Conservation (phyloP, 1,140 invertebrate species). For the Octopus sinensis region DNA sequence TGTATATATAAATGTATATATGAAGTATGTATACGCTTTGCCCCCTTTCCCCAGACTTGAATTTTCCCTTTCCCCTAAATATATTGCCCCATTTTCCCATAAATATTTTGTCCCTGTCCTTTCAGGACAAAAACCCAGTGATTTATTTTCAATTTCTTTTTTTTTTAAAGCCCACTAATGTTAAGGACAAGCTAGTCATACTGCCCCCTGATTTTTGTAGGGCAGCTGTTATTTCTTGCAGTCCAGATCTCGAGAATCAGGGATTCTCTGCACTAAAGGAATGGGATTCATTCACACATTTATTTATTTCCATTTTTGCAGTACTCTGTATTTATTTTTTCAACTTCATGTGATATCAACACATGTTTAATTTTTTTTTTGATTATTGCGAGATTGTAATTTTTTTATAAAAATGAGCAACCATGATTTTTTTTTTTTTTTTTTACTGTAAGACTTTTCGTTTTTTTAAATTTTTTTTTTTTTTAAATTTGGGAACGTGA, state of each 20-base stretch:
- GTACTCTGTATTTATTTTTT: constrained; percentile 15
- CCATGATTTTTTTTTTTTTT: constrained; percentile 11
- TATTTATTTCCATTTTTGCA: constrained; percentile 16
- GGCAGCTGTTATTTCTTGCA: constrained; percentile 5
- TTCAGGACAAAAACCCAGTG: neutral
- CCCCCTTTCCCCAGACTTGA: too few species aligned
- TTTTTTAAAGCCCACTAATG: neutral
- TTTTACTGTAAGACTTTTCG: neutral
- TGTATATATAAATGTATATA: constrained; percentile 10
- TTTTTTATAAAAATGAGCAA: constrained; percentile 13
- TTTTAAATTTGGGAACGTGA: neutral
- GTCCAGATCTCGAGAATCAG: constrained; percentile 17
- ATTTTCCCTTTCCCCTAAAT: neutral
- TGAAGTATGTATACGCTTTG: neutral
- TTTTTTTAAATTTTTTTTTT: constrained; percentile 3
- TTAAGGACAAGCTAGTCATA: constrained; percentile 13
- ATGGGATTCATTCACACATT: constrained; percentile 15
- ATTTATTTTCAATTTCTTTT: neutral
- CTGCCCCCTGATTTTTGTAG: neutral
- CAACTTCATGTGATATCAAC: constrained; percentile 12
- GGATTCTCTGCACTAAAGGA: constrained; percentile 16
- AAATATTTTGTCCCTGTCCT: neutral
- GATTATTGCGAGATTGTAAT: neutral
- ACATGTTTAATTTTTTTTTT: constrained; percentile 4
- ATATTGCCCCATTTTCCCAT: neutral